Conservation (phyloP, 2,113 vertebrate genomes). For the Macquaria australasica region DNA sequence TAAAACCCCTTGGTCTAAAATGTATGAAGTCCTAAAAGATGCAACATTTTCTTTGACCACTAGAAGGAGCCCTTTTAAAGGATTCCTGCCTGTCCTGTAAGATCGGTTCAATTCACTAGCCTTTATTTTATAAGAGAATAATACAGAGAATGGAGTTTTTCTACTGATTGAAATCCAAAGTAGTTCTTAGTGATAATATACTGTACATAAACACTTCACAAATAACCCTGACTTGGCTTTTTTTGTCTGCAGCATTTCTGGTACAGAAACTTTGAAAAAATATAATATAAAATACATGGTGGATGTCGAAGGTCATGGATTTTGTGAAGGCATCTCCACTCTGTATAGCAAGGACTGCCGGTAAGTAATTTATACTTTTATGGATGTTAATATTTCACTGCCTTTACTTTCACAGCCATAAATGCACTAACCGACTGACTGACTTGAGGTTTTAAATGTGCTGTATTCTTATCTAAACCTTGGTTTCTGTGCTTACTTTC, state of each 20-base stretch:
- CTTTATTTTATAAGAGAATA: not conserved
- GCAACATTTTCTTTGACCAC: slow-evolving; percentile 49
- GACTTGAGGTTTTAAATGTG: not conserved
- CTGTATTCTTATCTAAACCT: not conserved
- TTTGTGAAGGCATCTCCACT: not conserved
- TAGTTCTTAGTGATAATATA: not conserved
- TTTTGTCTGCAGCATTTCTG: not conserved
- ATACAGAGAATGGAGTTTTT: not conserved
- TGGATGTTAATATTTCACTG: not conserved
- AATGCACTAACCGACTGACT: no score
- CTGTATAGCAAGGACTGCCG: not conserved
- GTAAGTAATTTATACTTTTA: not conserved
- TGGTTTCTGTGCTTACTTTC: not conserved
- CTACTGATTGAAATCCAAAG: not conserved
- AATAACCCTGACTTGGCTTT: not conserved
- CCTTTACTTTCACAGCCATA: not conserved
- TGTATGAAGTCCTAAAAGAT: not conserved
- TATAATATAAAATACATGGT: not conserved
- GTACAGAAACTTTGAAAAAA: not conserved
- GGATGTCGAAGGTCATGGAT: not conserved
- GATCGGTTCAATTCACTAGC: accelerated
- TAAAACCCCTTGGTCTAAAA: not conserved
- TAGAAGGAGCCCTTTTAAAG: slow-evolving; percentile 51
- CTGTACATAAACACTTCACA: not conserved
- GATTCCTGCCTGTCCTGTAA: not conserved